Evolutionary conservation across 2,113 vertebrate species (phyloP).

Genomic region (Rhinogobius similis): DNA sequence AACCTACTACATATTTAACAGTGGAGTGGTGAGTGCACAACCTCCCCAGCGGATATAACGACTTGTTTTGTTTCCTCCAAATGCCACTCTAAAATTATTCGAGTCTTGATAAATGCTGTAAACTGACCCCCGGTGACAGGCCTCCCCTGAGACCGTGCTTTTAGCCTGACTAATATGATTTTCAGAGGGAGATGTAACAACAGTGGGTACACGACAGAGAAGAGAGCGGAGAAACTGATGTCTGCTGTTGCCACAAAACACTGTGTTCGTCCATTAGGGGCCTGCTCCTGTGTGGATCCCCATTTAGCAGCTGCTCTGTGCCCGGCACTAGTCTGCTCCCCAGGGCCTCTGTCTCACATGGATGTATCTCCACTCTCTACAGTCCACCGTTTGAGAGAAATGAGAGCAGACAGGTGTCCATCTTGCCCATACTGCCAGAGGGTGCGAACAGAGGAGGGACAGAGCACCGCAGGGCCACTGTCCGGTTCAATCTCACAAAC

Average conservation of each 20-base stretch:
- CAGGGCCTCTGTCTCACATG: slow-evolving; percentile 48
- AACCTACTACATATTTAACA: not conserved
- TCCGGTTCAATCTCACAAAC: slow-evolving; percentile 48
- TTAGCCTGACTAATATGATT: slow-evolving; percentile 25
- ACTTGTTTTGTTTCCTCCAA: slow-evolving; percentile 13
- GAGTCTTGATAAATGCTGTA: slow-evolving; percentile 20
- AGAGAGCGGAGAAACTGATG: slow-evolving; percentile 27
- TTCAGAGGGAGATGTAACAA: slow-evolving; percentile 26
- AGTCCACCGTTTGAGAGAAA: slow-evolving; percentile 39
- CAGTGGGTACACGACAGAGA: slow-evolving; percentile 21
- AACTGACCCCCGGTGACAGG: slow-evolving; percentile 15
- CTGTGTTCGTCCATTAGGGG: slow-evolving; percentile 31
- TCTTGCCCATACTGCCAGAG: slow-evolving; percentile 37
- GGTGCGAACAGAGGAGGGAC: slow-evolving; percentile 19
- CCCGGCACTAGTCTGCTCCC: slow-evolving; percentile 36
- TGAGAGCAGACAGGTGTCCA: slow-evolving; percentile 61
- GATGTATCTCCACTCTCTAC: slow-evolving; percentile 9
- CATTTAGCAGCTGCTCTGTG: slow-evolving; percentile 61
- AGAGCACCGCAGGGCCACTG: slow-evolving; percentile 33
- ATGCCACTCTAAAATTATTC: not conserved
- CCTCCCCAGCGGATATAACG: not conserved
- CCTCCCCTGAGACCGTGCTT: slow-evolving; percentile 8
- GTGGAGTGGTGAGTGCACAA: not conserved
- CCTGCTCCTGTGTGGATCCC: slow-evolving; percentile 26
- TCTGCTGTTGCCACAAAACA: slow-evolving; percentile 29